Percentiles rank a stretch among this genome's conserved stretches.
These are phyloP conservation scores for Aradophagus sp. DNA, from an alignment of 1,140 invertebrate species.

Conservation along the genomic window DNA sequence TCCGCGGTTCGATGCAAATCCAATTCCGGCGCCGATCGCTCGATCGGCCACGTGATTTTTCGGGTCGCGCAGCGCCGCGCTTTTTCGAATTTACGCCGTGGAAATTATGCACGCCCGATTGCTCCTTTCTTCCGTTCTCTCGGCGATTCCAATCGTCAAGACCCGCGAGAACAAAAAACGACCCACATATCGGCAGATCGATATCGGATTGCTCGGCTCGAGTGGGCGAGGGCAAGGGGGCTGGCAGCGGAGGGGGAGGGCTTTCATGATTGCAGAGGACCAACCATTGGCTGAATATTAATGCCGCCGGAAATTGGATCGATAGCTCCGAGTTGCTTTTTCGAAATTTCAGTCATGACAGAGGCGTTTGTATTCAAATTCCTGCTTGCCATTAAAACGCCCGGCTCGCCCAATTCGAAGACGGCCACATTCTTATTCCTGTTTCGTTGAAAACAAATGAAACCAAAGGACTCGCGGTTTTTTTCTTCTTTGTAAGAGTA, in stretches of 20 bases:
- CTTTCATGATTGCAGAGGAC: constrained; percentile 15
- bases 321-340: constrained; percentile 29
- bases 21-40: too few species aligned
- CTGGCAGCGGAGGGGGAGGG: background rate
- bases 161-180: constrained; percentile 20
- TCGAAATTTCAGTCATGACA: constrained; percentile 4
- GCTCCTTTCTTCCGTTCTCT: background rate
- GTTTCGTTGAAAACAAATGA: too few species aligned
- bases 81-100: constrained; percentile 18
- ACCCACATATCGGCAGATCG: constrained; percentile 26
- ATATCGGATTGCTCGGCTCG: constrained; percentile 16
- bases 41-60: constrained; percentile 55
- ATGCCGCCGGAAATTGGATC: constrained; percentile 38
- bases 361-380: background rate
- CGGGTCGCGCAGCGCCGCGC: constrained; percentile 10
- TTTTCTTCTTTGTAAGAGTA: too few species aligned
- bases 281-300: constrained; percentile 44
- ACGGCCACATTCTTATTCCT: too few species aligned
- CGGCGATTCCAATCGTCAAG: constrained; percentile 26
- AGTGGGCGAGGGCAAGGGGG: too few species aligned
- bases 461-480: too few species aligned
- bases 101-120: constrained; percentile 12
- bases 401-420: too few species aligned
- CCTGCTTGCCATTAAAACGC: too few species aligned
- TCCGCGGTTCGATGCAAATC: constrained; percentile 52